Conservation (phyloP, 2,113 vertebrate species). For the Gymnarchus niloticus region DNA sequence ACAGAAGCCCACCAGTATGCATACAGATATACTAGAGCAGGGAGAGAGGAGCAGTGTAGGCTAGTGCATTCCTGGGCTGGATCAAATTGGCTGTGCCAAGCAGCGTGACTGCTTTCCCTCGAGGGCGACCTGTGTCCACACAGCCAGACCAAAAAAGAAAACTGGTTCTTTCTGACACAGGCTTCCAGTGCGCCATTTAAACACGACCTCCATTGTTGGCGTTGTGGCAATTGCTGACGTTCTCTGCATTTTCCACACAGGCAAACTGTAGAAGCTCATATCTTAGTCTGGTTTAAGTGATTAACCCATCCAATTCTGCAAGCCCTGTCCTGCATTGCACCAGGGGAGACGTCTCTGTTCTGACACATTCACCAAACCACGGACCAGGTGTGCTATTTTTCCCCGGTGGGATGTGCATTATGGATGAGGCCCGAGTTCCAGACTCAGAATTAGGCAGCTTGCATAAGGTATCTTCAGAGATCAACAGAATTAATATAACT, state of each 20-base stretch:
- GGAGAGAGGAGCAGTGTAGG: not conserved
- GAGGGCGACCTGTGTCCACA: slow-evolving; percentile 21
- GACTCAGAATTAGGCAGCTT: not conserved
- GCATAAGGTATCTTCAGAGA: no score
- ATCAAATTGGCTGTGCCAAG: not conserved
- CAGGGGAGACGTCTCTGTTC: not conserved
- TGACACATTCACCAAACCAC: not conserved
- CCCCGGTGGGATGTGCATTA: not conserved
- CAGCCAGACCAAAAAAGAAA: not conserved
- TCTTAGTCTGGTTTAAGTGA: not conserved
- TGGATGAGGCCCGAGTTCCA: not conserved
- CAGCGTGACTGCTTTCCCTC: slow-evolving; percentile 24
- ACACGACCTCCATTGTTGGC: not conserved
- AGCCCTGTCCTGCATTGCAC: slow-evolving; percentile 10
- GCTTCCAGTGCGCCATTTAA: not conserved
- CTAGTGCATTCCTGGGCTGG: slow-evolving; percentile 33
- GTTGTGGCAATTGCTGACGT: not conserved
- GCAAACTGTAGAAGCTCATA: not conserved
- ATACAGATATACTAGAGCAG: not conserved
- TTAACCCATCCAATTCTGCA: not conserved
- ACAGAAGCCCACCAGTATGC: not conserved
- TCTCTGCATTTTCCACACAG: not conserved
- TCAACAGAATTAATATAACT: not conserved
- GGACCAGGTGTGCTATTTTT: not conserved
- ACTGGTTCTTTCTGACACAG: not conserved